Evolutionary conservation across 2,113 vertebrate genomes (phyloP).

Genomic region (Carlito syrichta): DNA sequence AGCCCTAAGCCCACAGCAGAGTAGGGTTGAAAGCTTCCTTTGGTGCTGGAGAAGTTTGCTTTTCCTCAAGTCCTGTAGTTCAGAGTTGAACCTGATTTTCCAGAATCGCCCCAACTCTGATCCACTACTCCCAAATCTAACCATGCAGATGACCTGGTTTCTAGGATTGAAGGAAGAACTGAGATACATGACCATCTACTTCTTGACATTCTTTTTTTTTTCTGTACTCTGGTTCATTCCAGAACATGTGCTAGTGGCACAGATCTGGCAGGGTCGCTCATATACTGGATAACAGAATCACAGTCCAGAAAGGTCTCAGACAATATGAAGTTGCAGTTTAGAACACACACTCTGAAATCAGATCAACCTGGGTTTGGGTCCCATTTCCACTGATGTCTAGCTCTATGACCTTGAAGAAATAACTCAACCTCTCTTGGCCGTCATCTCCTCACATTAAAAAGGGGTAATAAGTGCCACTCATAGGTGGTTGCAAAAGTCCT

Average conservation of each 20-base stretch:
- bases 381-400: not conserved
- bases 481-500: not conserved
- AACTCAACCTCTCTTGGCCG: not conserved
- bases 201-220: not conserved
- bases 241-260: not conserved
- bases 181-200: not conserved
- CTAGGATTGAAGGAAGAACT: not conserved
- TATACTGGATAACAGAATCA: not conserved
- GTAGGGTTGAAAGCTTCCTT: not conserved
- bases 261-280: not conserved
- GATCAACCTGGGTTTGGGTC: not conserved
- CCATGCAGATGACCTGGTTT: not conserved
- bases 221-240: not conserved
- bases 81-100: not conserved
- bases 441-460: not conserved
- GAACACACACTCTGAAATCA: not conserved
- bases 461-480: not conserved
- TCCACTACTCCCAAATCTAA: not conserved
- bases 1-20: not conserved
- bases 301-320: not conserved
- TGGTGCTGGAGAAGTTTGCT: not conserved
- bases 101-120: not conserved
- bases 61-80: not conserved
- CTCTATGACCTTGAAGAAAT: not conserved
- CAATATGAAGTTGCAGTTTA: not conserved